Conservation (phyloP, 53 echinoderm and acorn worm genomes). For the Henricia sp. region DNA sequence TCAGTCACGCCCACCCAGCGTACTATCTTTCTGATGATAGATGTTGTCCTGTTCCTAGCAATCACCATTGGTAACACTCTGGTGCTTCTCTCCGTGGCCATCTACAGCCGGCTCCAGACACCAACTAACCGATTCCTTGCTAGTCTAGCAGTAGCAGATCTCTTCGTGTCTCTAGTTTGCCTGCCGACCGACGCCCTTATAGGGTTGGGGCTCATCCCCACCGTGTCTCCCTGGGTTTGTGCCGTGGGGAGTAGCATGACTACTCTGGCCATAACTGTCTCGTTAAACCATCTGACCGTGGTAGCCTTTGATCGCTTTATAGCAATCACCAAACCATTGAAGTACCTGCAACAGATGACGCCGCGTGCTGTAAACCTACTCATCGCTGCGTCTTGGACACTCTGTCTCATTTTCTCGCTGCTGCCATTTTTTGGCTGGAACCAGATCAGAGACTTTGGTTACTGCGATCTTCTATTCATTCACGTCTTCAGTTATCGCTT, state of each 20-base stretch:
- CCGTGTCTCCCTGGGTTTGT: slow-evolving; percentile 59
- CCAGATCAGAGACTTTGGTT: not conserved
- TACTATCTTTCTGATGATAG: slow-evolving; percentile 7
- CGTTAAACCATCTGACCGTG: slow-evolving; percentile 62
- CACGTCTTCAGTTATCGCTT: slow-evolving; percentile 36
- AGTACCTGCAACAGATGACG: slow-evolving; percentile 60
- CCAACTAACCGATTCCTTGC: slow-evolving; percentile 60
- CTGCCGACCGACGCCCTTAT: slow-evolving; percentile 18
- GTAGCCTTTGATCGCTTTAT: slow-evolving; percentile 74
- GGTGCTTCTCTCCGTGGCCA: slow-evolving; percentile 60
- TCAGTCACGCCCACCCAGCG: not conserved
- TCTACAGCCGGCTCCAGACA: slow-evolving; percentile 53
- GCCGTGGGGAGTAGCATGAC: slow-evolving; percentile 46
- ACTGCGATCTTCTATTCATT: slow-evolving; percentile 46
- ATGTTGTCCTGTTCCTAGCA: slow-evolving; percentile 30
- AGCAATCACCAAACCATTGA: slow-evolving; percentile 73
- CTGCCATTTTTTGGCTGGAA: slow-evolving; percentile 45
- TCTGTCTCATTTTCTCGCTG: not conserved
- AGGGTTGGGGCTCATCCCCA: slow-evolving; percentile 2
- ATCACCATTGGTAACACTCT: slow-evolving; percentile 60
- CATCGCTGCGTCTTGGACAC: slow-evolving; percentile 21
- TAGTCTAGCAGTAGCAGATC: slow-evolving; percentile 59
- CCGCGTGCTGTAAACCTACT: slow-evolving; percentile 9
- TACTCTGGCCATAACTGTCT: slow-evolving; percentile 57
- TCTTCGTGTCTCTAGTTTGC: slow-evolving; percentile 31